Conservation (phyloP, 2,113 vertebrate genomes). For the Capreolus pygargus region DNA sequence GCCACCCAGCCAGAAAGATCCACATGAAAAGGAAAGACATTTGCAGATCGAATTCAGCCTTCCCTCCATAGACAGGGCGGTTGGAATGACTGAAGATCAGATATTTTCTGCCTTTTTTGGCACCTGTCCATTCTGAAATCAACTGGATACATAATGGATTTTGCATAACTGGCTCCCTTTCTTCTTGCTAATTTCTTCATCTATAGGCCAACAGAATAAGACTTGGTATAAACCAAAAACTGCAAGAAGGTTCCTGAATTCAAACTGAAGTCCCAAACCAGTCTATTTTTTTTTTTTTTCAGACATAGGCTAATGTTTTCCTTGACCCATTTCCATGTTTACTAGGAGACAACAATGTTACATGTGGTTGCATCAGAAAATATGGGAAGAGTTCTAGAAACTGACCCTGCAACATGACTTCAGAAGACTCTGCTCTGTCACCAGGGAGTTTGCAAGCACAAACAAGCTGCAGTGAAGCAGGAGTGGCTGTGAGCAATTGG, state of each 20-base stretch:
- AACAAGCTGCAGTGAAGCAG: slow-evolving; percentile 69
- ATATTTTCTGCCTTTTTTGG: slow-evolving; percentile 74
- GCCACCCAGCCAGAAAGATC: neutral
- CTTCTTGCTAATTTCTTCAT: slow-evolving; percentile 68
- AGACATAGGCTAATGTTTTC: slow-evolving; percentile 76
- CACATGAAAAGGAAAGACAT: slow-evolving; percentile 55
- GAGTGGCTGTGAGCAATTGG: slow-evolving; percentile 39
- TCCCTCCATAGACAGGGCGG: slow-evolving; percentile 36
- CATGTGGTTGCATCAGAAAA: slow-evolving; percentile 82
- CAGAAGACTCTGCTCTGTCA: slow-evolving; percentile 72
- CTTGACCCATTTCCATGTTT: slow-evolving; percentile 77
- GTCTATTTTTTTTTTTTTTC: slow-evolving; percentile 70
- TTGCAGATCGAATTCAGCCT: slow-evolving; percentile 67
- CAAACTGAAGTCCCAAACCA: slow-evolving; percentile 52
- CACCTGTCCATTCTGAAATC: slow-evolving; percentile 66
- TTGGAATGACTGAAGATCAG: slow-evolving; percentile 52
- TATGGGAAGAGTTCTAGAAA: slow-evolving; percentile 71
- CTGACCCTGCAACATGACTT: slow-evolving; percentile 67
- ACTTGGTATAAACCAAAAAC: slow-evolving; percentile 55
- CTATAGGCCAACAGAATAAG: slow-evolving; percentile 58
- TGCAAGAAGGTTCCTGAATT: slow-evolving; percentile 64
- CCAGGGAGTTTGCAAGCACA: slow-evolving; percentile 80
- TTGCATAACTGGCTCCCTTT: slow-evolving; percentile 69
- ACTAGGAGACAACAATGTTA: slow-evolving; percentile 79
- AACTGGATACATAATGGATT: slow-evolving; percentile 63